Evolutionary conservation across 2,888 invertebrate species (phyloP).

Genomic region (Ormyrus thymus): DNA sequence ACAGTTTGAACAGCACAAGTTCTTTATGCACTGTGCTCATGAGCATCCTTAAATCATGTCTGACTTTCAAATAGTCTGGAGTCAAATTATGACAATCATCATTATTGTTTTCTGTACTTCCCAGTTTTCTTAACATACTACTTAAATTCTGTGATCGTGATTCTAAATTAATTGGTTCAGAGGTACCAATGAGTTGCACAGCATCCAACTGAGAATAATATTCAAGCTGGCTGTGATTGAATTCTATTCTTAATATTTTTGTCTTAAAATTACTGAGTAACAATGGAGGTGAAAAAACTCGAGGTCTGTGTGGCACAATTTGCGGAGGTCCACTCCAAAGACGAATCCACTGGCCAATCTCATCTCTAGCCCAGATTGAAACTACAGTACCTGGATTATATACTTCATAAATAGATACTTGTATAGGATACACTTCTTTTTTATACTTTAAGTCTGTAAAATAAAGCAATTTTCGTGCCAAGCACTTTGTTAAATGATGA

Average conservation of each 20-base stretch:
- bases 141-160: conserved; percentile 66
- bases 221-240: conserved; percentile 86
- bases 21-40: conserved; percentile 68
- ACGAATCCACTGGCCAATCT: conserved; percentile 80
- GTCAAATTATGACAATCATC: conserved; percentile 70
- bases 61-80: conserved; percentile 67
- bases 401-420: conserved; percentile 87
- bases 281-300: conserved; percentile 85
- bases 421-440: conserved; percentile 81
- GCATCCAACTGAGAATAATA: conserved; percentile 94
- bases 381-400: conserved; percentile 91
- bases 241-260: conserved; percentile 85
- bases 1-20: conserved; percentile 66
- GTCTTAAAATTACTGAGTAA: conserved; percentile 70
- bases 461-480: neutral
- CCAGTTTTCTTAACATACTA: conserved; percentile 66
- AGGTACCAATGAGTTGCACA: conserved; percentile 84
- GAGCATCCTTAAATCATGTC: conserved; percentile 66
- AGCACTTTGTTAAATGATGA: conserved; percentile 7
- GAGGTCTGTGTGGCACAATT: conserved; percentile 78
- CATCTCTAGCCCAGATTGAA: conserved; percentile 83
- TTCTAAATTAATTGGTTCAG: conserved; percentile 70
- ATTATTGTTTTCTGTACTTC: conserved; percentile 59
- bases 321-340: conserved; percentile 87
- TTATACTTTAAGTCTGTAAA: conserved; percentile 81